A percentile compares a stretch with the other conserved stretches of the same genome.
These are phyloP conservation scores for Delphinus delphis DNA, from an alignment of 2,113 vertebrate species.

Conservation along the genomic window DNA sequence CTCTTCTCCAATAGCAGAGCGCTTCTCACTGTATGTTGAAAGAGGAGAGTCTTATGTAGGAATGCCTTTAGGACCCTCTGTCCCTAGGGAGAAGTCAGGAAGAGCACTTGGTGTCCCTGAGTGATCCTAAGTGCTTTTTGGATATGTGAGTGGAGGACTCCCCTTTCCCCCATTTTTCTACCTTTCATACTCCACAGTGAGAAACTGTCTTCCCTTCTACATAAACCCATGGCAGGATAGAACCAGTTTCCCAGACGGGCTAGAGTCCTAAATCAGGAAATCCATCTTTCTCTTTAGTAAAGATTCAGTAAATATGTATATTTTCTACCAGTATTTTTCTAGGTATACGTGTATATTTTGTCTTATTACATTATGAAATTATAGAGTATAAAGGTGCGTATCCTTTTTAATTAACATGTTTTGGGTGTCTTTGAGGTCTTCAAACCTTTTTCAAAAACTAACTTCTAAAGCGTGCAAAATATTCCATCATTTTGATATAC, in stretches of 20 bases:
- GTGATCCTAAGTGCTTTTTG: neutral
- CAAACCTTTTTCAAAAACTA: neutral
- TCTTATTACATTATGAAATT: neutral
- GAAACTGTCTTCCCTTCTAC: neutral
- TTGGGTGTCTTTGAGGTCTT: neutral
- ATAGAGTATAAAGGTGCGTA: neutral
- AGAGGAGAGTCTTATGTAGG: neutral
- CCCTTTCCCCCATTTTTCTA: neutral
- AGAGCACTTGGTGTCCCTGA: neutral
- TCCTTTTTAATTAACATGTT: neutral
- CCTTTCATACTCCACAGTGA: neutral
- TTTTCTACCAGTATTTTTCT: neutral
- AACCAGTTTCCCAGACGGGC: neutral
- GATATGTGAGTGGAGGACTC: neutral
- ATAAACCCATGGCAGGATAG: neutral
- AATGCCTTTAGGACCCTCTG: neutral
- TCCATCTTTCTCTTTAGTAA: neutral
- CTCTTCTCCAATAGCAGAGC: neutral
- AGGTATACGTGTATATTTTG: neutral
- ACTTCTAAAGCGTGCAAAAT: neutral
- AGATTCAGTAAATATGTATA: neutral
- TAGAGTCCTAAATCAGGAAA: neutral
- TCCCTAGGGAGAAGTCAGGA: neutral
- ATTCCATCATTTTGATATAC: neutral
- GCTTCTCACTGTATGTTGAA: neutral